Percentiles rank a stretch among this genome's conserved stretches.
Conservation (phyloP, 2,113 vertebrate species). For the Steatornis caripensis region DNA sequence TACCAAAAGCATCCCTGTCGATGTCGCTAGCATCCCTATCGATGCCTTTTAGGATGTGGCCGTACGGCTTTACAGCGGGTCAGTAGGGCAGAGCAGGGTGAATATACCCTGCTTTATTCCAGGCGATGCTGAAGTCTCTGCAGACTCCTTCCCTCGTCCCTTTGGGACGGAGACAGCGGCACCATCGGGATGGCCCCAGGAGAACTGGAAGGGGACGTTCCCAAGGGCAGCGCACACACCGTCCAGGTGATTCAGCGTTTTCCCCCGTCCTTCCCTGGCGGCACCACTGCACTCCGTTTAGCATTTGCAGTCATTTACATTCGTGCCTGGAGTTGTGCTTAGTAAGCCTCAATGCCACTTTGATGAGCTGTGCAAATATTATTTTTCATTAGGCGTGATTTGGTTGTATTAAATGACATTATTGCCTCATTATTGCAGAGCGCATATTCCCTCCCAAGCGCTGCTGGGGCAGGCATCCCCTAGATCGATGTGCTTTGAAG, state of each 20-base stretch:
- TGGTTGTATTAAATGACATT: background rate
- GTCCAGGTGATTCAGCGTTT: background rate
- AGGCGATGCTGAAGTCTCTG: fast-evolving
- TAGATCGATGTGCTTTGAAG: background rate
- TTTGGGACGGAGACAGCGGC: background rate
- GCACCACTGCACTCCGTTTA: background rate
- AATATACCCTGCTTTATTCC: background rate
- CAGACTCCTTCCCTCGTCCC: background rate
- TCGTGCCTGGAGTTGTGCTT: background rate
- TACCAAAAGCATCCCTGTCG: background rate
- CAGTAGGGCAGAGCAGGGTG: background rate
- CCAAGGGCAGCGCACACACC: background rate
- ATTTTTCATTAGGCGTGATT: background rate
- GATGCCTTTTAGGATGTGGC: background rate
- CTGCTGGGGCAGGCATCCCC: background rate
- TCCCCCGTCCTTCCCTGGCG: background rate
- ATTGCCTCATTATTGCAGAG: conserved; percentile 7
- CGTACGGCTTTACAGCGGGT: background rate
- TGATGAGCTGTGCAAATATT: conserved; percentile 60
- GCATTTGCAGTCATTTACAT: background rate
- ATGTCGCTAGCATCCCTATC: background rate
- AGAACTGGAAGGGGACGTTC: background rate
- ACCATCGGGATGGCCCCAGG: background rate
- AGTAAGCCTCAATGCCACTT: background rate
- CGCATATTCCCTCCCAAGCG: background rate